These are phyloP conservation scores for Mus spretus DNA, from an alignment of 2,797 vertebrate species.

Conservation along the genomic window DNA sequence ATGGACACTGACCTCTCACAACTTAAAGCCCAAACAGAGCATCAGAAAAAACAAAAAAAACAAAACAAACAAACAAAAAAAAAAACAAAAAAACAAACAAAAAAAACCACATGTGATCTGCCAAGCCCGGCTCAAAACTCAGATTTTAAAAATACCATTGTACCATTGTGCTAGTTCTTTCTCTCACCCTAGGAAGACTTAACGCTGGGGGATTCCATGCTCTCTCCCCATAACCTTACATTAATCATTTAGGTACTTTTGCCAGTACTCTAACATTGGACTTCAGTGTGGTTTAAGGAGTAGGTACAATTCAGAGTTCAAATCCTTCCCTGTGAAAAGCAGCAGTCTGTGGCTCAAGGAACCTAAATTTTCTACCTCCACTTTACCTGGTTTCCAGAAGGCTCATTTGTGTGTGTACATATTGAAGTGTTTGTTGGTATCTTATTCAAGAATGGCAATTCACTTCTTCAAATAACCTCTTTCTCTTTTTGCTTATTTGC, in stretches of 20 bases:
- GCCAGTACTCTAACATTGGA: neutral
- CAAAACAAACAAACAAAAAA: no score
- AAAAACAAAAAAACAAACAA: no score
- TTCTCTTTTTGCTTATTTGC: neutral
- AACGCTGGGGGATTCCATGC: neutral
- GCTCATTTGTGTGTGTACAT: neutral
- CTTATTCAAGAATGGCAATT: neutral
- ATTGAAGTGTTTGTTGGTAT: neutral
- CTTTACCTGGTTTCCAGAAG: neutral
- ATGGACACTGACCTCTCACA: neutral
- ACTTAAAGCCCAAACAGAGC: neutral
- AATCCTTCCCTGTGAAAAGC: neutral
- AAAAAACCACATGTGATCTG: neutral
- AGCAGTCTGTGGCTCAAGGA: neutral
- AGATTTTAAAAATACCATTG: neutral
- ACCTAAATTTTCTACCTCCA: neutral
- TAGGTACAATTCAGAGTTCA: neutral
- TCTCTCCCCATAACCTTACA: neutral
- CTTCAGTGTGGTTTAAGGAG: neutral
- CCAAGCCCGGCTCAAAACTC: neutral
- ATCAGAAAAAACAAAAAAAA: neutral
- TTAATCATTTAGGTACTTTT: neutral
- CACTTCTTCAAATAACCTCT: conserved; percentile 33
- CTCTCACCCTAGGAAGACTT: neutral
- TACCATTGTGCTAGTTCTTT: neutral